phyloP scores from a whole-genome alignment of 2,113 vertebrate genomes.

The Acrocephalus arundinaceus region DNA sequence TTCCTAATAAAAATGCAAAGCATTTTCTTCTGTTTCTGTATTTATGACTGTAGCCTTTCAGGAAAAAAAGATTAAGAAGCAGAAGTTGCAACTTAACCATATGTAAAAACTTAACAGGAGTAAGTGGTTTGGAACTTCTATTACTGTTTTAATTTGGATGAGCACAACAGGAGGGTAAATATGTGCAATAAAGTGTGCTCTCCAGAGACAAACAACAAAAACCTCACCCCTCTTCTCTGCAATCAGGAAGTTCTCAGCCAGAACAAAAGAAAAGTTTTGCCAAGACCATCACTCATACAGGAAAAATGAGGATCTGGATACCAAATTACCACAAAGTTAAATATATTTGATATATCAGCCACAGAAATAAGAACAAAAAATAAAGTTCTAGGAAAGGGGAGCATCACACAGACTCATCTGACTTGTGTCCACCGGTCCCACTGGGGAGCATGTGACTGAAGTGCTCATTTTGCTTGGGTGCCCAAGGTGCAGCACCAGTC shows the following conservation, averaged over 20 bases:
- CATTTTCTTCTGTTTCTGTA: neutral
- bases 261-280: neutral
- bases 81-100: neutral
- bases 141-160: neutral
- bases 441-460: neutral
- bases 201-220: neutral
- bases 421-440: neutral
- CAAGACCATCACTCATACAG: neutral
- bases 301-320: neutral
- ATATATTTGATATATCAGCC: neutral
- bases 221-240: neutral
- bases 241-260: slow-evolving; percentile 1
- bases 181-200: neutral
- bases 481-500: neutral
- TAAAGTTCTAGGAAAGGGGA: neutral
- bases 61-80: neutral
- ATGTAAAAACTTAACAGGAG: neutral
- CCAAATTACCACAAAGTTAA: neutral
- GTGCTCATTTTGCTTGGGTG: neutral
- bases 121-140: neutral
- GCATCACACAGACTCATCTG: neutral
- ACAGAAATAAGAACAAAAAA: neutral
- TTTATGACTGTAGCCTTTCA: neutral
- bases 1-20: neutral
- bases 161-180: neutral